phyloP scores from a whole-genome alignment of 1,140 invertebrate species.

The Apis laboriosa region DNA sequence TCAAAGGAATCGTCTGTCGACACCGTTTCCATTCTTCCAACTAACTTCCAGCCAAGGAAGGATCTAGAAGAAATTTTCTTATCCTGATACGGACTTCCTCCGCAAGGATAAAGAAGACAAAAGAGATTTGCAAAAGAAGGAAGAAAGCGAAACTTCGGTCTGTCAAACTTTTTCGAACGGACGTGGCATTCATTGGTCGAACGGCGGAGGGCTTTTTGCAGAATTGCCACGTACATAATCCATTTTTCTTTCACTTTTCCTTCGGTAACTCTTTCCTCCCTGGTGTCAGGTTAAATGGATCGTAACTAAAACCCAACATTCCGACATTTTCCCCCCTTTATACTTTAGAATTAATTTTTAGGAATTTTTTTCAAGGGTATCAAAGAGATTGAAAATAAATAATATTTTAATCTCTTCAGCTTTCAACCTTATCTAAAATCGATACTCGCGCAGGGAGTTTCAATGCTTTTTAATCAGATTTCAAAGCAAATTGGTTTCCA shows the following conservation, averaged over 20 bases:
- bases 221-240: too few species aligned
- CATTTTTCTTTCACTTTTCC: too few species aligned
- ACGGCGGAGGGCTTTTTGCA: too few species aligned
- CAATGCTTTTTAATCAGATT: not conserved
- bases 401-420: not conserved
- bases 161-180: too few species aligned
- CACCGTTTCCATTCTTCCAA: not conserved
- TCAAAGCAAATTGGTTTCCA: not conserved
- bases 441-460: not conserved
- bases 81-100: not conserved
- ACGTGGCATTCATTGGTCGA: too few species aligned
- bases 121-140: not conserved
- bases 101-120: not conserved
- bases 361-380: too few species aligned
- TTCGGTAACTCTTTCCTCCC: too few species aligned
- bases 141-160: not conserved
- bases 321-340: too few species aligned
- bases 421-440: not conserved
- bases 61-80: not conserved
- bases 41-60: not conserved
- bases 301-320: too few species aligned
- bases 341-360: too few species aligned
- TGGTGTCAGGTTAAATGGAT: too few species aligned
- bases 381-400: not conserved
- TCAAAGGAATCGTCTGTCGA: slow-evolving; percentile 10